These are phyloP conservation scores for Cathartes aura DNA, from an alignment of 2,113 vertebrate species.

Conservation along the genomic window DNA sequence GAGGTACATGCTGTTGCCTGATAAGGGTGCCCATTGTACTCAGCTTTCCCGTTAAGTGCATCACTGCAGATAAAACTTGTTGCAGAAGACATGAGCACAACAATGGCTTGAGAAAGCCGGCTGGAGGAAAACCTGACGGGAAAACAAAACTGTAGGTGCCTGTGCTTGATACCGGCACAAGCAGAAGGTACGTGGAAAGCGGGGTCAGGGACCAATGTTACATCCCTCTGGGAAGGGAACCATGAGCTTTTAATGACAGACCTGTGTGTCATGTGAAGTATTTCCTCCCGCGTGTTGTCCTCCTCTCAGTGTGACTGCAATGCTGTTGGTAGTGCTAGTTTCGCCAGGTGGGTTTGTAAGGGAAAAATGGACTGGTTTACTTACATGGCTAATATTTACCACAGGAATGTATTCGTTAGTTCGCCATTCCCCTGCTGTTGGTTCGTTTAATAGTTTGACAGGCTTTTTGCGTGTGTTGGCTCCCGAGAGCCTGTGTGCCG, in stretches of 20 bases:
- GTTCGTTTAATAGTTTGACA: accelerated
- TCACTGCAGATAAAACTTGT: not conserved
- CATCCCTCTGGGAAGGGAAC: too few species aligned
- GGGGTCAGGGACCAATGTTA: accelerated
- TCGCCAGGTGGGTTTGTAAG: accelerated
- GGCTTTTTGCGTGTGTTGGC: accelerated
- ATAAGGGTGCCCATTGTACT: not conserved
- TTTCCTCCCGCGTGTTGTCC: accelerated
- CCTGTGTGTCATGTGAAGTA: accelerated
- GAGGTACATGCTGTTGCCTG: not conserved
- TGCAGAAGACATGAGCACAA: accelerated
- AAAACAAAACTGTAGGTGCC: accelerated
- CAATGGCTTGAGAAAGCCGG: accelerated
- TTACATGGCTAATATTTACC: accelerated
- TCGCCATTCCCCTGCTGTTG: not conserved
- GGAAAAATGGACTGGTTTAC: accelerated
- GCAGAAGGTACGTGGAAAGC: not conserved
- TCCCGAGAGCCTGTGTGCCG: accelerated
- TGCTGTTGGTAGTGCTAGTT: accelerated
- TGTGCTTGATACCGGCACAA: accelerated
- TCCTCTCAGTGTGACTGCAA: accelerated
- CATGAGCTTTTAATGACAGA: accelerated
- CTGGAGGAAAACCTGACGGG: not conserved
- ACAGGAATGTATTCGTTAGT: accelerated
- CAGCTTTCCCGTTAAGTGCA: not conserved